phyloP scores from a whole-genome alignment of 2,113 vertebrate genomes.

The Tiliqua scincoides region DNA sequence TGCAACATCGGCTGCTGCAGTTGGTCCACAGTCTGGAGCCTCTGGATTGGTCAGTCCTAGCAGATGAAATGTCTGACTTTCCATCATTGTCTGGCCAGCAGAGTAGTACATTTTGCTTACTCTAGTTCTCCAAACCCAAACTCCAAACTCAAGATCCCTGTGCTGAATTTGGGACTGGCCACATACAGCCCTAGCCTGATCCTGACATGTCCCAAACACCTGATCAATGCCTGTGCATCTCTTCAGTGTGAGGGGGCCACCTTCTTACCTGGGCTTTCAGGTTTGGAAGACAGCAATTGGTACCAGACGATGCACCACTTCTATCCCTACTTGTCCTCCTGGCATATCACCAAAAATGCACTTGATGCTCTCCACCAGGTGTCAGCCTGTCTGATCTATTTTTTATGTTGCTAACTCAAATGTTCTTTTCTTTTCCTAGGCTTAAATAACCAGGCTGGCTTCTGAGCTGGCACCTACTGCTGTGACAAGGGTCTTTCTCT shows the following conservation, averaged over 20 bases:
- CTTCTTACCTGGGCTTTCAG: neutral
- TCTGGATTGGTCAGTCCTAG: neutral
- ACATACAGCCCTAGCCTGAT: neutral
- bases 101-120: neutral
- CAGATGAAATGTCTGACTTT: neutral
- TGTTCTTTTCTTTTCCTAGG: neutral
- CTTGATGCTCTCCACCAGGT: neutral
- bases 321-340: neutral
- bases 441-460: slow-evolving; percentile 4
- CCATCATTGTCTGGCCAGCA: no score
- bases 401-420: neutral
- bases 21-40: neutral
- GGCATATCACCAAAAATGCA: neutral
- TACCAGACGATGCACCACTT: neutral
- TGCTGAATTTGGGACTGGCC: neutral
- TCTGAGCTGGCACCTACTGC: neutral
- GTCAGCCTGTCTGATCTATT: neutral
- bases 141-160: neutral
- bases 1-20: neutral
- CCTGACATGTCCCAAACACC: neutral
- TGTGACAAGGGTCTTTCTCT: neutral
- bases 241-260: no score
- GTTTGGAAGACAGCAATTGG: neutral
- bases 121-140: neutral
- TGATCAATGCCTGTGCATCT: neutral